Base-by-base conservation (phyloP, 2,888 invertebrate species). In the Glyphotaelius pellucidus region DNA sequence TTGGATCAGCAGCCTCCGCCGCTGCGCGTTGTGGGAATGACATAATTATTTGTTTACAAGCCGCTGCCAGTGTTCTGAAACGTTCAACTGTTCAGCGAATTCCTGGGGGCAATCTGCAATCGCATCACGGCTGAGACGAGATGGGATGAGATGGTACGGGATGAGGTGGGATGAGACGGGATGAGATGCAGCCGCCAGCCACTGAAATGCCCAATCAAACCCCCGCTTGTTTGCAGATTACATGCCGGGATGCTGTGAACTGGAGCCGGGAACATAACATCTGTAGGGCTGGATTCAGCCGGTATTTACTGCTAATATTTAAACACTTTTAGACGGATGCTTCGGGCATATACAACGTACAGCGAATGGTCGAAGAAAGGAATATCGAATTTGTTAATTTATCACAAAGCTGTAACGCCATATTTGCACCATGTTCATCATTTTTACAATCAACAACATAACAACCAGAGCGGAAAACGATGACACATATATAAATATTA, bases 21-120 rank as follows among this genome's bases (percentile, higher is more conserved):
- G 0, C 83, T 83, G 83, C 15, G 83, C 35, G 83, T 35, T 35
- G n/a, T 32, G 38, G 83, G 35, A 32, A 38, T 83, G 67, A 52
- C 52, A 67, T 79, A 79, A 89, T 67, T 25, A 67, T 89, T 89
- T 89, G 89, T 79, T 89, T 89, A 35, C 32, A 89, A 67, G 67
- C 89, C 19, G n/a, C 35, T 35, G 89, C 47, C 80, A 15, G 32
- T 89, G 89, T 89, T 89, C 32, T 42, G 89, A 89, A 89, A 79
- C 89, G 52, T 79, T 89, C 30, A 35, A 32, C 80, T 38, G 89
- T 81, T 81, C 19, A 32, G 19, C 81, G 32, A 47, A 89, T 89
- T 80, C 80, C 80, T 89, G 38, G 25, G 79, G 35, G 80, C 89
- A 89, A 80, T 89, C 80, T 89, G 89, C 89, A 67, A 25, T 67